Evolutionary conservation across 2,888 invertebrate genomes (phyloP).

Genomic region (Eurytoma californica): DNA sequence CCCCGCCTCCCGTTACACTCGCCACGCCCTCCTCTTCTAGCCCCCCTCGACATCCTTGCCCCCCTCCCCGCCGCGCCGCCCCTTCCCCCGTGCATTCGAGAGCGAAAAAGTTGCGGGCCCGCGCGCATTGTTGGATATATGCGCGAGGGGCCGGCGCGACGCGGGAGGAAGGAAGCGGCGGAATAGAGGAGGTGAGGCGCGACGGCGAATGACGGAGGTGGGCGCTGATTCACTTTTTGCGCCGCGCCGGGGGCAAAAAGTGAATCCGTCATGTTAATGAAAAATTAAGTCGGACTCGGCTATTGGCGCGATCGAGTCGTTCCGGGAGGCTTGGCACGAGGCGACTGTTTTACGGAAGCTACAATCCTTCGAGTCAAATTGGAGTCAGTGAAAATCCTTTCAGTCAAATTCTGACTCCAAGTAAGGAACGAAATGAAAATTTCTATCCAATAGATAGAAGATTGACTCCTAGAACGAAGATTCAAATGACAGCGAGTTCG

Average conservation of each 20-base stretch:
- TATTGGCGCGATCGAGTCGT: too few species aligned
- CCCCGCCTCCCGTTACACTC: slow-evolving; percentile 45
- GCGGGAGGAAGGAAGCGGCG: neutral
- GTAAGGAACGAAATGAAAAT: too few species aligned
- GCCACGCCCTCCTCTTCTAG: slow-evolving; percentile 52
- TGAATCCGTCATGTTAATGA: neutral
- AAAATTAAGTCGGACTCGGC: neutral
- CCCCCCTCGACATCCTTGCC: slow-evolving; percentile 18
- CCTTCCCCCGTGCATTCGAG: slow-evolving; percentile 27
- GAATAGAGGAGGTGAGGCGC: neutral
- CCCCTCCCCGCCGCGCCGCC: slow-evolving; percentile 11
- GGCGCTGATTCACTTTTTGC: slow-evolving; percentile 2
- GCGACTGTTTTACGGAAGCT: too few species aligned
- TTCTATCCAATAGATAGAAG: too few species aligned
- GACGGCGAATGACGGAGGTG: slow-evolving; percentile 5
- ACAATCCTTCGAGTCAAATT: too few species aligned
- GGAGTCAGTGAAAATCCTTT: too few species aligned
- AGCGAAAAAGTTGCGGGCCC: slow-evolving; percentile 37
- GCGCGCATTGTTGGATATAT: neutral
- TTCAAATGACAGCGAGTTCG: too few species aligned
- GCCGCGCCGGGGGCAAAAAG: too few species aligned
- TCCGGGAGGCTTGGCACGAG: too few species aligned
- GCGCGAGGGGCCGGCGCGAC: slow-evolving; percentile 15
- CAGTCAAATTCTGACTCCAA: too few species aligned
- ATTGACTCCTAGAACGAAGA: too few species aligned